Percentiles rank a stretch among this genome's conserved stretches.
Evolutionary conservation across 2,888 invertebrate species (phyloP).

Genomic region (Drosophila neutralis): DNA sequence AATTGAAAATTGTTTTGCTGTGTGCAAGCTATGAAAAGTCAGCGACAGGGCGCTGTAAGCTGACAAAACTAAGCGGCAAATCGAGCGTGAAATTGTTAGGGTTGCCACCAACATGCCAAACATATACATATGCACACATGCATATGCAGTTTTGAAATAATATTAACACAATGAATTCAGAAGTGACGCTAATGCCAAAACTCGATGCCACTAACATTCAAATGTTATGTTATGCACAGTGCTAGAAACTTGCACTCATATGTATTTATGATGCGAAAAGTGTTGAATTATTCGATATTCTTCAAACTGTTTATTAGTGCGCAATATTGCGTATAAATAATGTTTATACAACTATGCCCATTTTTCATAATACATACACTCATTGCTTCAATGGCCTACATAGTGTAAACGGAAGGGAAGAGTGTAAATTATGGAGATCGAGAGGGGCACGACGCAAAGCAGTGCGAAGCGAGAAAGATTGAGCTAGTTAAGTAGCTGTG

Average conservation of each 20-base stretch:
- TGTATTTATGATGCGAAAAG: not conserved
- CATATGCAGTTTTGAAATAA: not conserved
- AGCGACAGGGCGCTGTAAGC: conserved; percentile 45
- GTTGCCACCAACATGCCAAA: conserved; percentile 29
- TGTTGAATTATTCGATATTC: not conserved
- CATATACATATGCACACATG: not conserved
- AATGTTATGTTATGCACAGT: not conserved
- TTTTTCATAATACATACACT: conserved; percentile 31
- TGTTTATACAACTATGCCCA: conserved; percentile 8
- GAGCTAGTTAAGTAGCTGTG: conserved; percentile 24
- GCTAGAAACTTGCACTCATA: not conserved
- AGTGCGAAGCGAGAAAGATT: not conserved
- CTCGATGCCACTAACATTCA: not conserved
- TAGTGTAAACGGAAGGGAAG: not conserved
- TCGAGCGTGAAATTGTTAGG: conserved; percentile 67
- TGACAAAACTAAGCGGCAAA: conserved; percentile 60
- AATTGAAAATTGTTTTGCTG: conserved; percentile 53
- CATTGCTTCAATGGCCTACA: conserved; percentile 11
- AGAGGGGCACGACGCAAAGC: not conserved
- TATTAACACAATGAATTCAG: conserved; percentile 13
- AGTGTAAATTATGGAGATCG: not conserved
- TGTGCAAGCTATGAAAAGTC: conserved; percentile 55
- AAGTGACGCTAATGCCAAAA: conserved; percentile 4
- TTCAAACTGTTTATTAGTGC: not conserved
- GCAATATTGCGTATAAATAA: not conserved